Evolutionary conservation across 2,797 vertebrate species (phyloP), one percentile per base, ranked within the genome.

Genomic region (Basileuterus tristriatus): DNA sequence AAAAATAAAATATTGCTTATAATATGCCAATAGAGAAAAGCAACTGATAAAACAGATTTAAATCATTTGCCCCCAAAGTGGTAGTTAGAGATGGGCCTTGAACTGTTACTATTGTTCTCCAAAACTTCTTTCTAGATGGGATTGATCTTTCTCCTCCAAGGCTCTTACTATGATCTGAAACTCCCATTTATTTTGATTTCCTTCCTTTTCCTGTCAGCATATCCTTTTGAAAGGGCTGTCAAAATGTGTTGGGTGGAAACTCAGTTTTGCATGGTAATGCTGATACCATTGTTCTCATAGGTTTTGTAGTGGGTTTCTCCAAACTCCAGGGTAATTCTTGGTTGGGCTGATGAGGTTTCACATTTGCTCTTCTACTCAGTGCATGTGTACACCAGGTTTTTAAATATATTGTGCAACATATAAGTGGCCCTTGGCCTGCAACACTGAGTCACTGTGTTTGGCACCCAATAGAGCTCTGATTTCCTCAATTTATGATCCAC

Each of bases 391-490:
- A 58, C 6, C 15, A 34, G 36, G 18, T 80, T 78, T 85, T 93
- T 2, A 75, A 74, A 63, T 39, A 8, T 19, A 63, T 79, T 74
- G 75, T 76, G 32, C 44, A 60, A 37, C 18, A 37, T 19, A 0
- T 27, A 63, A 43, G 11, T 16, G 39, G 21, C 43, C 37, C 7
- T 39, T 63, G 77, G 17, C 68, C n/a, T 59, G 50, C 53, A 78
- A 44, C 0, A 3, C 9, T 0, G 0, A 29, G 19, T 56, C 8
- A 0, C 44, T 0, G 0, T 55, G 41, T 67, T 91, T 91, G 87
- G 32, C 68, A 64, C 44, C 44, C 46, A 29, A 0, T 1, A 17
- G 71, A 83, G 23, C 14, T 53, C 60, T 2, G 4, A 2, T 60
- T 79, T 88, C 90, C 55, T 32, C 47, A 24, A 17, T 71, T 67